Evolutionary conservation across 2,888 invertebrate species (phyloP), one percentile per base, ranked within the genome.

Genomic region (Drosophila anomalipes): DNA sequence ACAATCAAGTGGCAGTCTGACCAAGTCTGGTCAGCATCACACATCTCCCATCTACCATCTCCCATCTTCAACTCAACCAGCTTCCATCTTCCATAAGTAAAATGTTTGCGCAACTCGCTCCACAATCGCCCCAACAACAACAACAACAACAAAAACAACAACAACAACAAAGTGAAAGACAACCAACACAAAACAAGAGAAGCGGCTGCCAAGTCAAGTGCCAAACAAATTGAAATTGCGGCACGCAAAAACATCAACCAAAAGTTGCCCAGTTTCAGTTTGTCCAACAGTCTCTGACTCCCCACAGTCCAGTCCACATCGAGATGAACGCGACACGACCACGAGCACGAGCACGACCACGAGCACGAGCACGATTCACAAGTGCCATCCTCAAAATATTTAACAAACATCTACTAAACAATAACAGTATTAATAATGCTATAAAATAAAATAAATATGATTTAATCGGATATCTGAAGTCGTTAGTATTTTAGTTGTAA

Each of bases 151-250:
- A n/a, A n/a, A n/a, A 26, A 54, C 39, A 57, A 33, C 32, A 58
- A 35, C 57, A 26, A 47, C 26, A 59, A 35, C 58, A 61, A 89
- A 83, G 83, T 83, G 83, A 89, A 83, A 83, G 83, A 82, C 77
- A 79, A 47, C 60, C 63, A 49, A 49, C 41, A 30, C 30, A 37
- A 14, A 35, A 35, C 47, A 60, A 41, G 32, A 35, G 56, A 14
- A 19, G 69, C 65, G 57, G 78, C 67, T 68, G 81, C 63, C 79
- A 79, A 81, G 77, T 89, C 90, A 90, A 90, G 86, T 90, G 89
- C 65, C 83, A 86, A 86, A 90, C 89, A 86, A 86, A 86, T 86
- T 86, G 86, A 86, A 83, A 86, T 86, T 90, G 90, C 82, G 76
- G 89, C 90, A 86, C 90, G 86, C 86, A 86, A 86, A 86, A 86